Evolutionary conservation across 2,888 invertebrate genomes (phyloP), one percentile per base, ranked within the genome.

Genomic region (Drosophila nigricruria): DNA sequence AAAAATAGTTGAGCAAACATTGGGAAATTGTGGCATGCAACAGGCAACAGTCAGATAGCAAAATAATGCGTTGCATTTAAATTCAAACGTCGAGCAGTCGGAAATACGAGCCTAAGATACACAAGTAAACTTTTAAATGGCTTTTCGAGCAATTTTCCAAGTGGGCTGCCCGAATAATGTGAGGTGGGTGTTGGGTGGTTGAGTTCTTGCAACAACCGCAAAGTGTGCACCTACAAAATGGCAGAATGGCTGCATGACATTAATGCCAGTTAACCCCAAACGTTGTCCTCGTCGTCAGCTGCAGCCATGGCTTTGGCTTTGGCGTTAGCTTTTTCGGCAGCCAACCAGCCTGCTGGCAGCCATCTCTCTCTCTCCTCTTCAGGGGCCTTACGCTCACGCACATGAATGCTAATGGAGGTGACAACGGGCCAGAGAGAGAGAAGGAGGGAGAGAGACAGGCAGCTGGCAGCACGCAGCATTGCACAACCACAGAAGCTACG

Each of bases 261-360:
- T 84, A 84, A 90, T 84, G 90, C 84, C 90, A 90, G 87, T 90
- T 84, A 90, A 84, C 87, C 89, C 90, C 89, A 77, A 84, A 82
- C 81, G 88, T 79, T 80, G 87, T 76, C 59, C 71, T 73, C 80
- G 70, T 79, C 70, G 72, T 81, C 82, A 84, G 75, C 82, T 73
- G 89, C 87, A 86, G 83, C 77, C 43, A 77, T 79, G 70, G 79
- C 70, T 72, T 82, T 81, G 81, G 77, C 81, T 73, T 53, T 53
- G 36, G 36, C 53, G 36, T 53, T 53, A 23, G 53, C 53, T 53
- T 81, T 77, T 81, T 88, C 60, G 86, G 79, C 88, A 87, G 68
- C 38, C 58, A 49, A 43, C 38, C 57, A 32, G 27, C 27, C 43
- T 43, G 42, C 59, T 56, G 42, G 38, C 42, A 40, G 10, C 54